phyloP scores from a whole-genome alignment of 2,888 invertebrate species.

The Gibbula magus region DNA sequence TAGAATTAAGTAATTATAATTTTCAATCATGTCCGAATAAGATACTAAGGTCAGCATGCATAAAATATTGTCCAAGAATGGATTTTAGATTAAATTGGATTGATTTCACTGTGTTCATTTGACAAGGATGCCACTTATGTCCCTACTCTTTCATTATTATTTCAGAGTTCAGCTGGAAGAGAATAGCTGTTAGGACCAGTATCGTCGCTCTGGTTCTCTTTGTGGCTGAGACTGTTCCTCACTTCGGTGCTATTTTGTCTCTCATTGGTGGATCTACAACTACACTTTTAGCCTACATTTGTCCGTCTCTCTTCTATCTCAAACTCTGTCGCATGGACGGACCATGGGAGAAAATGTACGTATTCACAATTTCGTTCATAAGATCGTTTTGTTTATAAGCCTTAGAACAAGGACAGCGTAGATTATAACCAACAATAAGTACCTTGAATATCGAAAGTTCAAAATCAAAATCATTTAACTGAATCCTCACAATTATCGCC shows the following conservation, averaged over 20 bases:
- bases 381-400: neutral
- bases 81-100: no score
- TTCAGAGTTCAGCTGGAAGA: constrained; percentile 85
- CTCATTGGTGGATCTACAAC: constrained; percentile 89
- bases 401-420: no score
- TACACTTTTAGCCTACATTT: constrained; percentile 88
- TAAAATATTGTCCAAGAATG: no score
- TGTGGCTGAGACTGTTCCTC: constrained; percentile 87
- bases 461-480: no score
- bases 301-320: constrained; percentile 88
- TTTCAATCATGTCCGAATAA: no score
- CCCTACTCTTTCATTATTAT: constrained; percentile 12
- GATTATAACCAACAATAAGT: no score
- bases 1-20: no score
- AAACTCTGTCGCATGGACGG: constrained; percentile 79
- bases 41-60: no score
- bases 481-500: no score
- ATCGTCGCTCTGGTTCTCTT: constrained; percentile 84
- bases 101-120: no score
- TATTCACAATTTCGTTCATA: neutral
- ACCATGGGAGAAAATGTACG: constrained; percentile 77
- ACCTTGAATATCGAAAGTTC: no score
- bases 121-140: no score
- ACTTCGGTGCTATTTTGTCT: constrained; percentile 90
- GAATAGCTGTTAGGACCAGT: constrained; percentile 83